Conservation (phyloP, 2,888 invertebrate species). For the Oithona nana region DNA sequence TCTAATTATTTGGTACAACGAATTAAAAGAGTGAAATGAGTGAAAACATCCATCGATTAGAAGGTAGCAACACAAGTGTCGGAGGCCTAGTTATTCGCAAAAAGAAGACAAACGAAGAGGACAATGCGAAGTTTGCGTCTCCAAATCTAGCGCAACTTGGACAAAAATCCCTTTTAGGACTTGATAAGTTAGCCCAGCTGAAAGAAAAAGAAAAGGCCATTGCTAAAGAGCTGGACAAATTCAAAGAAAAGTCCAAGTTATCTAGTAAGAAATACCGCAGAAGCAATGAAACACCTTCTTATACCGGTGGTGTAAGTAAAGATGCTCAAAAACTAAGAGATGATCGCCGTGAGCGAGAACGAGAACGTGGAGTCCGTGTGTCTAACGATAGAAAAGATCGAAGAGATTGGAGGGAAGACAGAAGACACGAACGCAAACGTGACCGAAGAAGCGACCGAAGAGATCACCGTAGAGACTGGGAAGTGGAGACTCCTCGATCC, state of each 20-base stretch:
- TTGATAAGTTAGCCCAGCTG: constrained; percentile 55
- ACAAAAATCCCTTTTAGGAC: constrained; percentile 45
- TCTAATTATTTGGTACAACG: too few relatives aligned
- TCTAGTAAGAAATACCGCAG: constrained; percentile 31
- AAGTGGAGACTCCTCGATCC: constrained; percentile 17
- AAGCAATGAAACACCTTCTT: constrained; percentile 73
- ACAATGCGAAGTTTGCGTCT: neutral
- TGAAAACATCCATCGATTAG: constrained; percentile 15
- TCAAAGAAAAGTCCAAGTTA: constrained; percentile 10
- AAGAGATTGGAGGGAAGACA: constrained; percentile 24
- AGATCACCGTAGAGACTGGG: constrained; percentile 23
- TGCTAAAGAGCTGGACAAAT: constrained; percentile 16
- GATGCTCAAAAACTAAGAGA: constrained; percentile 51
- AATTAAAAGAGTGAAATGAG: too few relatives aligned
- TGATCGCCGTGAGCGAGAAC: constrained; percentile 31
- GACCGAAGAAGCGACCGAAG: constrained; percentile 25
- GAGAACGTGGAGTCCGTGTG: neutral
- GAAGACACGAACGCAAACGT: constrained; percentile 27
- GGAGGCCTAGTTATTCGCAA: constrained; percentile 20
- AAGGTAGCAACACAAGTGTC: constrained; percentile 19
- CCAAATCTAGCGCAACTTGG: neutral
- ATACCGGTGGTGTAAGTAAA: constrained; percentile 75
- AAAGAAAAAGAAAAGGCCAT: constrained; percentile 21
- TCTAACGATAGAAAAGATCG: constrained; percentile 36
- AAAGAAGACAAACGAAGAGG: neutral